phyloP scores from a whole-genome alignment of 2,113 vertebrate genomes.

The Sarotherodon lohbergeri region DNA sequence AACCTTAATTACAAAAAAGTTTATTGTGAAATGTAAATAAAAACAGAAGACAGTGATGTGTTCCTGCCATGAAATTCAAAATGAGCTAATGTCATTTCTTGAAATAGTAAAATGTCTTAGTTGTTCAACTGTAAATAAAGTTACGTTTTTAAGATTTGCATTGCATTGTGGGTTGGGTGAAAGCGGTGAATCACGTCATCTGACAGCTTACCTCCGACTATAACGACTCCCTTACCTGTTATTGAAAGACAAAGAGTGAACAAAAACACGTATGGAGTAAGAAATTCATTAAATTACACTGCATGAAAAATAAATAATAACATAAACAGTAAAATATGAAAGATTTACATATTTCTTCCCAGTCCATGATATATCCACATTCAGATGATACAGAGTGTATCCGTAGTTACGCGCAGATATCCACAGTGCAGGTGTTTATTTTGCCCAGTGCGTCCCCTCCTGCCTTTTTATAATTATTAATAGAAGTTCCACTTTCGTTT shows the following conservation, averaged over 20 bases:
- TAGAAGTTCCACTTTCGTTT: neutral
- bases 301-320: neutral
- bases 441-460: neutral
- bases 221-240: neutral
- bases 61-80: neutral
- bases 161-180: neutral
- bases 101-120: neutral
- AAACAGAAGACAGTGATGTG: neutral
- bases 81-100: neutral
- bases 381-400: neutral
- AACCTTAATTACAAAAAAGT: neutral
- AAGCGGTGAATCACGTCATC: neutral
- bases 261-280: rapidly evolving
- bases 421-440: neutral
- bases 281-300: neutral
- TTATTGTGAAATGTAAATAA: neutral
- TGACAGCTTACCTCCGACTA: neutral
- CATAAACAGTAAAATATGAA: neutral
- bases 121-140: neutral
- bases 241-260: neutral
- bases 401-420: neutral
- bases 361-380: neutral
- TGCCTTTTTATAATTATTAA: rapidly evolving
- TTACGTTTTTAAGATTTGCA: neutral
- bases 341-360: neutral